These are phyloP conservation scores for Microcebus lehilahytsara DNA, from an alignment of 2,113 vertebrate genomes.

Conservation along the genomic window DNA sequence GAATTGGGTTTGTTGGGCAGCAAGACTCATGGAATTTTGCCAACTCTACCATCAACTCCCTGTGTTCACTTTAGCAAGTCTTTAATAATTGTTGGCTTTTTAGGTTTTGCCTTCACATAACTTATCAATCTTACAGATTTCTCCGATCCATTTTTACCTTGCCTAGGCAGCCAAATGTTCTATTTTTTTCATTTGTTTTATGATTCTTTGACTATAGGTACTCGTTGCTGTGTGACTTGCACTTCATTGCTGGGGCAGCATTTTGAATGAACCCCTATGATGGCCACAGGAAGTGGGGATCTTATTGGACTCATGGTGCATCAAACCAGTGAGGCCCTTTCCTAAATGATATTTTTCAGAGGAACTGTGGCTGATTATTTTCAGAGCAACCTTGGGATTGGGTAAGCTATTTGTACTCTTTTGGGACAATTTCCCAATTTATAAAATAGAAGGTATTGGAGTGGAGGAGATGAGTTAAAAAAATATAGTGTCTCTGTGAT, in stretches of 20 bases:
- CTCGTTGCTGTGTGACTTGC: not conserved
- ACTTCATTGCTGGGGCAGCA: not conserved
- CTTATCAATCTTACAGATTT: not conserved
- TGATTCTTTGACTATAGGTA: not conserved
- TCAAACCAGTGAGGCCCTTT: not conserved
- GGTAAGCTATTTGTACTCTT: not conserved
- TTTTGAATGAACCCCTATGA: not conserved
- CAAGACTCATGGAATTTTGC: not conserved
- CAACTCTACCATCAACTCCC: not conserved
- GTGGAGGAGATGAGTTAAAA: not conserved
- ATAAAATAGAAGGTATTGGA: not conserved
- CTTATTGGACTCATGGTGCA: not conserved
- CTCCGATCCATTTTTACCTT: not conserved
- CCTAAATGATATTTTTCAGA: not conserved
- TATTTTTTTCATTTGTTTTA: not conserved
- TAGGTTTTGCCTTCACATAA: not conserved
- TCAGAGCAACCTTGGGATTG: not conserved
- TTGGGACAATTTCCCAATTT: constrained; percentile 14
- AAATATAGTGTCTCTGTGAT: not conserved
- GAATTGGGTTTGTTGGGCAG: not conserved
- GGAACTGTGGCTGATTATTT: not conserved
- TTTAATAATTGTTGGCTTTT: not conserved
- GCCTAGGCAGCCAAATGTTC: not conserved
- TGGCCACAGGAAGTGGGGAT: not conserved
- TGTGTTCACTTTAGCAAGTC: not conserved